Conservation (phyloP, 2,113 vertebrate genomes). For the Polypterus bichir region DNA sequence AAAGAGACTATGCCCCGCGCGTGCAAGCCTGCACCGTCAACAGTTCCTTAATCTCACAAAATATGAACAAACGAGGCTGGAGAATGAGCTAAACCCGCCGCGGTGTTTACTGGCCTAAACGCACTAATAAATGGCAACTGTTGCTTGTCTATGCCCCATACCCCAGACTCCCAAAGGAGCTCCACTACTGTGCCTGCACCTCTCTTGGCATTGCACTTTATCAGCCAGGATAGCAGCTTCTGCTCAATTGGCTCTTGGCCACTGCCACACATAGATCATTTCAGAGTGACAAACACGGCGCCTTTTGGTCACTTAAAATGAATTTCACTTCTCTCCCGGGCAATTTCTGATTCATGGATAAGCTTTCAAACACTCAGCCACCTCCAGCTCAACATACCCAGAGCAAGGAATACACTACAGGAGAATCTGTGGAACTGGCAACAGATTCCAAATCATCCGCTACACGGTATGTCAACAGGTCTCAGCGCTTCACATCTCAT, state of each 20-base stretch:
- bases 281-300: constrained; percentile 19
- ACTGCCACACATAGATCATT: constrained; percentile 28
- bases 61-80: too few species aligned
- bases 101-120: constrained; percentile 16
- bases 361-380: constrained; percentile 4
- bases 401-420: too few species aligned
- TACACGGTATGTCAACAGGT: too few species aligned
- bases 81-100: not conserved
- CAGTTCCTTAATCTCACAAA: too few species aligned
- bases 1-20: too few species aligned
- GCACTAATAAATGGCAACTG: constrained; percentile 18
- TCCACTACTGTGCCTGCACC: constrained; percentile 19
- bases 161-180: constrained; percentile 22
- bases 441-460: too few species aligned
- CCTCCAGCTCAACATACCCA: too few species aligned
- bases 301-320: constrained; percentile 30
- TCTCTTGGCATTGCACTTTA: constrained; percentile 42
- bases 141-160: constrained; percentile 11
- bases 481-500: too few species aligned
- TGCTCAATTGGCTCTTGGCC: constrained; percentile 30
- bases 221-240: constrained; percentile 43
- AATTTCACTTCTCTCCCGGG: constrained; percentile 23
- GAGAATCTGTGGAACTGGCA: too few species aligned
- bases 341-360: constrained; percentile 42
- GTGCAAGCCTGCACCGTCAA: too few species aligned